These are phyloP conservation scores for Aeoliscus strigatus DNA, from an alignment of 2,797 vertebrate species.

Conservation along the genomic window DNA sequence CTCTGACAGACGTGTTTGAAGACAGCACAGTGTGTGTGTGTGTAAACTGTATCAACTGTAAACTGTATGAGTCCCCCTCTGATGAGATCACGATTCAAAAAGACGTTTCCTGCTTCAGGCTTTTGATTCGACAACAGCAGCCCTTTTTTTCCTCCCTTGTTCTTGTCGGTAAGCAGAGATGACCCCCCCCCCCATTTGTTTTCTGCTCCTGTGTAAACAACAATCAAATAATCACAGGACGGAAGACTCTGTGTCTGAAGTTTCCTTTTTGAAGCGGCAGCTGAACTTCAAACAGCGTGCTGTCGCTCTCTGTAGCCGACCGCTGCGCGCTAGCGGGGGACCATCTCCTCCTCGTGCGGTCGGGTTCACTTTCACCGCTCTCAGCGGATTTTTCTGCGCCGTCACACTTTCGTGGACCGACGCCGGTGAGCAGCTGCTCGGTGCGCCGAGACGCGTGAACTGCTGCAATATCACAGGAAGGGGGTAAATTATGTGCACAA, in stretches of 20 bases:
- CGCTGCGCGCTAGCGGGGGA: constrained; percentile 5
- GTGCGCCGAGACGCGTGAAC: neutral
- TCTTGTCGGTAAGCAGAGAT: constrained; percentile 33
- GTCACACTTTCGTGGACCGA: neutral
- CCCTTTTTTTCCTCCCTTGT: constrained; percentile 11
- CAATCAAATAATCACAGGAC: constrained; percentile 72
- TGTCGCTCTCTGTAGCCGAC: constrained; percentile 33
- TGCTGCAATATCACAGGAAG: neutral
- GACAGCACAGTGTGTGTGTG: constrained; percentile 12
- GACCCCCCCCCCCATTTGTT: constrained; percentile 62
- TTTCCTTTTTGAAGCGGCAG: constrained; percentile 66
- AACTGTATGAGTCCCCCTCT: constrained; percentile 38
- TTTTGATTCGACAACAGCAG: constrained; percentile 39
- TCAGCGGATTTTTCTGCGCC: constrained; percentile 1
- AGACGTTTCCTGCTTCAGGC: constrained; percentile 49
- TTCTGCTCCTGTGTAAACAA: constrained; percentile 66
- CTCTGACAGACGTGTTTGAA: constrained; percentile 10
- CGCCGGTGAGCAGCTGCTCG: neutral
- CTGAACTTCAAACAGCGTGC: constrained; percentile 64
- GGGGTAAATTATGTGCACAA: too few relatives aligned
- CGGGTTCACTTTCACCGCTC: constrained; percentile 7
- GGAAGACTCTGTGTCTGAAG: constrained; percentile 71
- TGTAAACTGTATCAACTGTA: constrained; percentile 36
- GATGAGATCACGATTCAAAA: constrained; percentile 52
- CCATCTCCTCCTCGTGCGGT: constrained; percentile 14